These are phyloP conservation scores for Tarsius wallacei DNA, from an alignment of 2,797 vertebrate species.

Conservation along the genomic window DNA sequence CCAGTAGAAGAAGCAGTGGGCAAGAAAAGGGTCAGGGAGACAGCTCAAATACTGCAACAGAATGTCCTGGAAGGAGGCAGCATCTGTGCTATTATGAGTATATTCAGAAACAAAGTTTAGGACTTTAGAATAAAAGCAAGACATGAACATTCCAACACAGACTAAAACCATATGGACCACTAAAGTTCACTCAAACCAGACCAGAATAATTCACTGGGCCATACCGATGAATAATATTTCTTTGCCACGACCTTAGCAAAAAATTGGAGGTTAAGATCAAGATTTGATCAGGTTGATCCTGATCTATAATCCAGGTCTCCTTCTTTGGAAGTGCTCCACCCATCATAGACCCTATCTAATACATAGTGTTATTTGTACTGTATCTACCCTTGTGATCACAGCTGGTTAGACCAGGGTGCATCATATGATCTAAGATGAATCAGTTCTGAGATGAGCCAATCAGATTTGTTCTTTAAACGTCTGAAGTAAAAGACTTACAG, in stretches of 20 bases:
- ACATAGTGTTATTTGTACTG: accelerated
- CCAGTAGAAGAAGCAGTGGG: accelerated
- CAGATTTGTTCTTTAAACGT: conserved; percentile 34
- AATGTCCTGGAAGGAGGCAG: not conserved
- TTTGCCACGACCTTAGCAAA: not conserved
- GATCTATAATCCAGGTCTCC: not conserved
- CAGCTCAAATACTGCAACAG: not conserved
- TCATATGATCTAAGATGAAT: not conserved
- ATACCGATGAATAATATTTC: not conserved
- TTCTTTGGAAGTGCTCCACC: not conserved
- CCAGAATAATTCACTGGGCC: not conserved
- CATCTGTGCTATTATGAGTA: not conserved
- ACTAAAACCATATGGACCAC: not conserved
- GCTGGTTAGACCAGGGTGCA: not conserved
- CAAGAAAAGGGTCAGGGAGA: too few species aligned
- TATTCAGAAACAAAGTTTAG: not conserved
- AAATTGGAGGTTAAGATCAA: not conserved
- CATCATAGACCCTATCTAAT: too few species aligned
- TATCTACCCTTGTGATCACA: not conserved
- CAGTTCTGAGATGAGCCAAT: not conserved
- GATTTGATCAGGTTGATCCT: not conserved
- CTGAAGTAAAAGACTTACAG: not conserved
- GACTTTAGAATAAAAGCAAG: conserved; percentile 27
- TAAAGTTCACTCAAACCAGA: not conserved
- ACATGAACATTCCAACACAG: not conserved